Evolutionary conservation across 1,140 invertebrate species (phyloP).

Genomic region (Atopsyche davidsoni): DNA sequence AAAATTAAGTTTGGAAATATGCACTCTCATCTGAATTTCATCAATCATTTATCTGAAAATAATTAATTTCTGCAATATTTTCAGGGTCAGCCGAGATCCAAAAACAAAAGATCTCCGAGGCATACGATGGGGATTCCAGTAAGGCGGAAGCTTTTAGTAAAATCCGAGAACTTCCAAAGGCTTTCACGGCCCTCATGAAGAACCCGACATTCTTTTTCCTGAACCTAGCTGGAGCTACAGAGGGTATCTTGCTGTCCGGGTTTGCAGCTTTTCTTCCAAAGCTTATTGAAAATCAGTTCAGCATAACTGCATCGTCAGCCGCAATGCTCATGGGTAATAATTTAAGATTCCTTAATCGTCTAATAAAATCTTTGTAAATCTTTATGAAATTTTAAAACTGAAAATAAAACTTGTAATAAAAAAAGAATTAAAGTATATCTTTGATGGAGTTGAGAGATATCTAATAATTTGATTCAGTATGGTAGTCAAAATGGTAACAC

Average conservation of each 20-base stretch:
- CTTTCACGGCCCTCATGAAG: constrained; percentile 57
- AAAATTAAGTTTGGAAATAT: too few relatives aligned
- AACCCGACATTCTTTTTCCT: constrained; percentile 79
- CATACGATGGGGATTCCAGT: constrained; percentile 50
- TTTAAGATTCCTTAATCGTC: too few relatives aligned
- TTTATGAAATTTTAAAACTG: background rate
- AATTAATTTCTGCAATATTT: too few relatives aligned
- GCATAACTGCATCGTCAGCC: constrained; percentile 63
- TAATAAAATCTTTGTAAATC: too few relatives aligned
- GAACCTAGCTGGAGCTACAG: constrained; percentile 70
- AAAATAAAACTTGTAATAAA: too few relatives aligned
- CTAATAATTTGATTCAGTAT: constrained; percentile 12
- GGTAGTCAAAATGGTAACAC: too few relatives aligned
- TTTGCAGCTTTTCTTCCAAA: constrained; percentile 81
- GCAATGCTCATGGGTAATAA: constrained; percentile 68
- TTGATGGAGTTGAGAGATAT: too few relatives aligned
- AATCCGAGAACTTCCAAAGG: constrained; percentile 59
- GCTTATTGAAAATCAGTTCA: constrained; percentile 78
- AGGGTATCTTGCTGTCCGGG: constrained; percentile 71
- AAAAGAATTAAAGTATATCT: too few relatives aligned
- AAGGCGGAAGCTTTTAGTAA: constrained; percentile 52
- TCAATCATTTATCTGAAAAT: too few relatives aligned
- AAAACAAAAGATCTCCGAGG: constrained; percentile 63
- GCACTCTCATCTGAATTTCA: too few relatives aligned
- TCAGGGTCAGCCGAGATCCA: constrained; percentile 58